Evolutionary conservation across 2,797 vertebrate species (phyloP).

Genomic region (Sebastolobus alascanus): DNA sequence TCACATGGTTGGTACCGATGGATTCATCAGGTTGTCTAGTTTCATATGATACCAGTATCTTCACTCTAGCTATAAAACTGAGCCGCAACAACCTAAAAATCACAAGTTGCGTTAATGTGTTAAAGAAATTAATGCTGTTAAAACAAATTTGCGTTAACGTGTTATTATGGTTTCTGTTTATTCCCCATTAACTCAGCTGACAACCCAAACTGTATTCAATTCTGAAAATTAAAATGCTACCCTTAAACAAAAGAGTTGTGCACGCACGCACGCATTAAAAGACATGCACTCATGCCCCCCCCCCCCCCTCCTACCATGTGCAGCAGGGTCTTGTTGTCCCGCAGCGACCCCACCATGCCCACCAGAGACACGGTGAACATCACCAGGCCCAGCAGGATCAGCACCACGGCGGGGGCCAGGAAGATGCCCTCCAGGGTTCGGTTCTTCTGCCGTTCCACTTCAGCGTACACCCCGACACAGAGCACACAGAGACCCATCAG

Average conservation of each 20-base stretch:
- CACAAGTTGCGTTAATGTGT: too few relatives aligned
- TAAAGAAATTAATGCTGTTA: too few relatives aligned
- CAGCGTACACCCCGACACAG: conserved; percentile 91
- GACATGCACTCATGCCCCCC: background rate
- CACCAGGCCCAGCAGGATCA: conserved; percentile 90
- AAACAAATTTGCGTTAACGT: too few relatives aligned
- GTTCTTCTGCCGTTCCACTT: conserved; percentile 92
- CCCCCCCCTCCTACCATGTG: conserved; percentile 84
- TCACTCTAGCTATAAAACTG: too few relatives aligned
- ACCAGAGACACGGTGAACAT: conserved; percentile 92
- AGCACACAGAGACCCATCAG: conserved; percentile 90
- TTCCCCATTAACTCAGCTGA: background rate
- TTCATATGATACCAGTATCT: too few relatives aligned
- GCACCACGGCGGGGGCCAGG: conserved; percentile 91
- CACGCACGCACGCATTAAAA: background rate
- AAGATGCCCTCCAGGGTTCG: conserved; percentile 92
- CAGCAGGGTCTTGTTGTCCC: conserved; percentile 91
- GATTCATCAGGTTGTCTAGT: too few relatives aligned
- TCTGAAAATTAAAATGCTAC: background rate
- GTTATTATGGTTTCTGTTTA: background rate
- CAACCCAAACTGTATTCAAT: background rate
- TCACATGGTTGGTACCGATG: too few relatives aligned
- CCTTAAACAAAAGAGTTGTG: background rate
- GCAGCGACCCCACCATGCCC: conserved; percentile 92
- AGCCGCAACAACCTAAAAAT: too few relatives aligned